Evolutionary conservation across 2,113 vertebrate species (phyloP).

Genomic region (Gulo gulo): DNA sequence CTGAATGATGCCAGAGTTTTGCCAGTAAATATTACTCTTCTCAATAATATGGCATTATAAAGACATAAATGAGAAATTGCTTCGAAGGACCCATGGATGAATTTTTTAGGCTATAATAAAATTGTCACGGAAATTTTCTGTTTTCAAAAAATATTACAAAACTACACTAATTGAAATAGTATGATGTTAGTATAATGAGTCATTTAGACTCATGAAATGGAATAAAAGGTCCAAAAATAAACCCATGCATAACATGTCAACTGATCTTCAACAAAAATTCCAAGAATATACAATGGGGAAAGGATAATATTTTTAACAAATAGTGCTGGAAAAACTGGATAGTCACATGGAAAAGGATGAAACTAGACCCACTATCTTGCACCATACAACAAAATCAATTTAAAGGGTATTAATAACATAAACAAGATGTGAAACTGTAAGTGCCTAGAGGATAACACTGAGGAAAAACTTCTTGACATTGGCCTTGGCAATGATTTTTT

Average conservation of each 20-base stretch:
- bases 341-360: not conserved
- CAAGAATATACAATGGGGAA: not conserved
- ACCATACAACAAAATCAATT: not conserved
- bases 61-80: not conserved
- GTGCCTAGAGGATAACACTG: not conserved
- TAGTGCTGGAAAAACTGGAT: not conserved
- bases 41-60: not conserved
- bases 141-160: not conserved
- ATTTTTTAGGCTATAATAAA: not conserved
- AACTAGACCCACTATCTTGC: not conserved
- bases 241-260: not conserved
- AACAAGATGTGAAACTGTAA: not conserved
- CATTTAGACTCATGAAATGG: not conserved
- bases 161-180: not conserved
- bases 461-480: not conserved
- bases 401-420: not conserved
- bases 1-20: not conserved
- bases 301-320: not conserved
- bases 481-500: not conserved
- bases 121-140: not conserved
- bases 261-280: not conserved
- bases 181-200: not conserved
- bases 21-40: not conserved
- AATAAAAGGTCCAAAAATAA: not conserved
- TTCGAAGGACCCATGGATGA: not conserved